Evolutionary conservation across 1,140 invertebrate species (phyloP).

Genomic region (Zaprionus lachaisei): DNA sequence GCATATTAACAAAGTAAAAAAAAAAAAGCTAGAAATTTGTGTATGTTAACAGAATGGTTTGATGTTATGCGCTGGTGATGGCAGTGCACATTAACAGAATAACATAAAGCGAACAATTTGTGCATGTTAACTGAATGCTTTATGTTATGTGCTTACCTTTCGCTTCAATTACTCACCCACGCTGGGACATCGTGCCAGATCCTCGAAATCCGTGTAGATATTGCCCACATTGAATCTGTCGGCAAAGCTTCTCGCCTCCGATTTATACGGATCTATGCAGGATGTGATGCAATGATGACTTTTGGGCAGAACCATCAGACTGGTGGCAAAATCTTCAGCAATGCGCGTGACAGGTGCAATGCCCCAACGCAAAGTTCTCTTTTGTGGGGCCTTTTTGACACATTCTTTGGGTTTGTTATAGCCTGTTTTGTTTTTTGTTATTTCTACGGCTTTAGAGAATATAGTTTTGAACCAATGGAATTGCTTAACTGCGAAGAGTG

Average conservation of each 20-base stretch:
- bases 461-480: background rate
- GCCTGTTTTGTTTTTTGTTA: background rate
- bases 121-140: background rate
- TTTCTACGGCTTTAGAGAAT: background rate
- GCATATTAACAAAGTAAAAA: background rate
- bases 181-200: slow-evolving; percentile 89
- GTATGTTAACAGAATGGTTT: background rate
- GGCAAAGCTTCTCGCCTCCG: slow-evolving; percentile 86
- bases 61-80: background rate
- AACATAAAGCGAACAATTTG: background rate
- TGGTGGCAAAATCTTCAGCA: slow-evolving; percentile 60
- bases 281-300: slow-evolving; percentile 45
- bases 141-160: background rate
- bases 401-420: background rate
- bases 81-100: background rate
- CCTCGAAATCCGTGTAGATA: slow-evolving; percentile 90
- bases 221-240: slow-evolving; percentile 88
- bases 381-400: background rate
- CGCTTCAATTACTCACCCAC: slow-evolving; percentile 87
- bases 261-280: slow-evolving; percentile 52
- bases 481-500: background rate
- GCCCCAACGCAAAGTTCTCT: slow-evolving; percentile 57
- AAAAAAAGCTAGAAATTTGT: no score
- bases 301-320: slow-evolving; percentile 55
- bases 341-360: slow-evolving; percentile 62